These are phyloP conservation scores for Dinothrombium tinctorium DNA, from an alignment of 1,140 invertebrate species.

Conservation along the genomic window DNA sequence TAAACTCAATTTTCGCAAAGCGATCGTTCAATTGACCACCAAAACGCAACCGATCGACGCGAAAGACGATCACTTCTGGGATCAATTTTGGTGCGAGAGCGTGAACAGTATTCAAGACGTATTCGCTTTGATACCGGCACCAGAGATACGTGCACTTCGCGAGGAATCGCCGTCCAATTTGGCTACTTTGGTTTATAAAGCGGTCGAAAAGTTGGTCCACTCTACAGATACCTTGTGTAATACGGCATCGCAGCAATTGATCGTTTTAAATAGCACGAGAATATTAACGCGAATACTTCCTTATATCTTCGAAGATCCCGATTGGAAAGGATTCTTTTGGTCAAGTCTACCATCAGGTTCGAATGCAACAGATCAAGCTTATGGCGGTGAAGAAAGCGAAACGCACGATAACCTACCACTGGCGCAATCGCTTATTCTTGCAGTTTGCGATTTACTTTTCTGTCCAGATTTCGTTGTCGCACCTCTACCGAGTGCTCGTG, in stretches of 20 bases:
- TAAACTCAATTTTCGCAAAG: conserved; percentile 88
- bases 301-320: conserved; percentile 91
- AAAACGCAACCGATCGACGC: conserved; percentile 83
- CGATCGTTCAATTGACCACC: conserved; percentile 82
- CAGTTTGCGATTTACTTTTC: conserved; percentile 83
- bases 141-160: conserved; percentile 69
- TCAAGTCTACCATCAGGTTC: conserved; percentile 47
- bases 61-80: conserved; percentile 84
- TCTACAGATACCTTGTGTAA: conserved; percentile 79
- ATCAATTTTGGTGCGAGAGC: conserved; percentile 94
- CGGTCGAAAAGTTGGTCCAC: conserved; percentile 80
- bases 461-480: conserved; percentile 95
- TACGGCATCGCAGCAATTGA: conserved; percentile 78
- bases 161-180: conserved; percentile 95
- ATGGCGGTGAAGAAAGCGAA: not conserved
- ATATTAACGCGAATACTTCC: conserved; percentile 81
- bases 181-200: conserved; percentile 94
- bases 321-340: conserved; percentile 98
- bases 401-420: conserved; percentile 4
- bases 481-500: not conserved
- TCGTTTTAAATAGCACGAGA: conserved; percentile 82
- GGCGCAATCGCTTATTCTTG: conserved; percentile 74
- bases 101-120: conserved; percentile 84
- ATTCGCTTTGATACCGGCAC: conserved; percentile 78
- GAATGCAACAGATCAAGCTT: not conserved